Percentiles rank a stretch among this genome's conserved stretches.
phyloP scores from a whole-genome alignment of 1,140 invertebrate genomes.

The Drosophila carrolli region DNA sequence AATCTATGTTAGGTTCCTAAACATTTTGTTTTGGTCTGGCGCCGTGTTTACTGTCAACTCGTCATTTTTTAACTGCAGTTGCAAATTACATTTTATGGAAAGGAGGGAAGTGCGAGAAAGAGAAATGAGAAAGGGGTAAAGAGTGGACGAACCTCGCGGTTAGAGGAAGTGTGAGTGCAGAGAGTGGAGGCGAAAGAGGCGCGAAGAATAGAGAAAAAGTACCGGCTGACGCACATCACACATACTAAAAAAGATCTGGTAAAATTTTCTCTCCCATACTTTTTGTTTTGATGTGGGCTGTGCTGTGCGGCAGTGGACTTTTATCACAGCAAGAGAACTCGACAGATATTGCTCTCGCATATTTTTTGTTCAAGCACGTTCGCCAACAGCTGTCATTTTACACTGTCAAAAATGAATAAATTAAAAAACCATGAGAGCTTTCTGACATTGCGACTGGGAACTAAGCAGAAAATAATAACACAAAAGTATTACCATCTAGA shows the following conservation, averaged over 20 bases:
- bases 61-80: slow-evolving; percentile 46
- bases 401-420: slow-evolving; percentile 8
- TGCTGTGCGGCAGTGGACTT: slow-evolving; percentile 19
- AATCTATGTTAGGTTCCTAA: slow-evolving; percentile 40
- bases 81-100: slow-evolving; percentile 60
- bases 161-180: slow-evolving; percentile 4
- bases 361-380: slow-evolving; percentile 16
- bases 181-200: not conserved
- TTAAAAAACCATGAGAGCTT: too few relatives aligned
- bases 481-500: too few relatives aligned
- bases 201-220: not conserved
- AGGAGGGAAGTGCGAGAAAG: not conserved
- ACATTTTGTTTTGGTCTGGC: slow-evolving; percentile 57
- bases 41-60: slow-evolving; percentile 44
- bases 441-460: too few relatives aligned
- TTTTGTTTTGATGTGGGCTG: too few relatives aligned
- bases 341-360: slow-evolving; percentile 9
- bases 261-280: slow-evolving; percentile 3
- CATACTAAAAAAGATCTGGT: slow-evolving; percentile 15
- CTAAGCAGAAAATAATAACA: too few relatives aligned
- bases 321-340: slow-evolving; percentile 49
- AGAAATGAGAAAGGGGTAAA: not conserved
- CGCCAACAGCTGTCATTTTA: slow-evolving; percentile 46
- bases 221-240: slow-evolving; percentile 24
- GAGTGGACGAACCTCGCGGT: slow-evolving; percentile 12